Conservation (phyloP, 1,140 invertebrate species). For the Heterodera carotae region DNA sequence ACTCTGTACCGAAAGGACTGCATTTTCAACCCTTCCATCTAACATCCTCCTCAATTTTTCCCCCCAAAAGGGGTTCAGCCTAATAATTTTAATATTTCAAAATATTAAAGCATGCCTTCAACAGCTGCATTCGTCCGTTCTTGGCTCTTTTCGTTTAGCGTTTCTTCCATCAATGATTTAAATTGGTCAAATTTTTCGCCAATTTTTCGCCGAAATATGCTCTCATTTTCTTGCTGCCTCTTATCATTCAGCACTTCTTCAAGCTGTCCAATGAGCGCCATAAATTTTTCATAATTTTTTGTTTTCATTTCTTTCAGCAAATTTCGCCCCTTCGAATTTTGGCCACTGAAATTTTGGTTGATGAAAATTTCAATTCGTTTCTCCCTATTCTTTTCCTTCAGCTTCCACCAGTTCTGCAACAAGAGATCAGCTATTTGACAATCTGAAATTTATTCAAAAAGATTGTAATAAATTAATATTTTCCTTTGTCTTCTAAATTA, state of each 20-base stretch:
- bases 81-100: too few relatives aligned
- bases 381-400: not conserved
- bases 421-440: not conserved
- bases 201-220: not conserved
- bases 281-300: not conserved
- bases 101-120: not conserved
- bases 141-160: not conserved
- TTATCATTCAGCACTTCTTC: not conserved
- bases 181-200: not conserved
- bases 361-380: not conserved
- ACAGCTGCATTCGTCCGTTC: not conserved
- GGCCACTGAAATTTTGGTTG: not conserved
- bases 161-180: conserved; percentile 1
- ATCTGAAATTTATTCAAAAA: not conserved
- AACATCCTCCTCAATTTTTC: too few relatives aligned
- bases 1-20: too few relatives aligned
- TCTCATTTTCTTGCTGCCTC: not conserved
- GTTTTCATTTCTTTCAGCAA: not conserved
- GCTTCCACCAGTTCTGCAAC: not conserved
- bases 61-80: too few relatives aligned
- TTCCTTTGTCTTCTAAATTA: too few relatives aligned
- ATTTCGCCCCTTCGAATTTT: not conserved
- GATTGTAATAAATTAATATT: too few relatives aligned
- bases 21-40: too few relatives aligned
- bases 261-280: not conserved